Conservation (phyloP, 2,113 vertebrate species). For the Dryoscopus gambensis region DNA sequence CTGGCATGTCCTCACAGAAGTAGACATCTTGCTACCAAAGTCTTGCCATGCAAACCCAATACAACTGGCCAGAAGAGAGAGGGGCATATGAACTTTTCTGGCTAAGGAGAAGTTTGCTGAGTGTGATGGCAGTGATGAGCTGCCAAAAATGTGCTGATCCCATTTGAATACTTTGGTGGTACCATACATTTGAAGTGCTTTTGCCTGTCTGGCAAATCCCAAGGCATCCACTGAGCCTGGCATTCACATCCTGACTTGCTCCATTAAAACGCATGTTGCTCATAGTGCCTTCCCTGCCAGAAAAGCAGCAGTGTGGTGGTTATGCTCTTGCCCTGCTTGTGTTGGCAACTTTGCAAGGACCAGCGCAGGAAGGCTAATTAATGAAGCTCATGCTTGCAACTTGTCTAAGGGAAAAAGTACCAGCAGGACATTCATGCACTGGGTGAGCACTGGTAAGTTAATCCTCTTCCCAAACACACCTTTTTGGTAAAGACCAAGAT, state of each 20-base stretch:
- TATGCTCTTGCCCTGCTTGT: not conserved
- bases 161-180: not conserved
- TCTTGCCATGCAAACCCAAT: not conserved
- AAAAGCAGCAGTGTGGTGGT: not conserved
- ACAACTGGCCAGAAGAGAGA: not conserved
- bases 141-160: not conserved
- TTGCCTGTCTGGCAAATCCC: not conserved
- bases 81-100: not conserved
- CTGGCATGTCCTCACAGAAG: not conserved
- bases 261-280: not conserved
- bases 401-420: not conserved
- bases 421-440: not conserved
- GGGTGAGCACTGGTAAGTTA: not conserved
- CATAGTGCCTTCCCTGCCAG: not conserved
- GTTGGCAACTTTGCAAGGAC: rapidly evolving
- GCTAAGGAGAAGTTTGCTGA: not conserved
- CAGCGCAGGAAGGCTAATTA: not conserved
- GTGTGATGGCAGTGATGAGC: not conserved
- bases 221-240: not conserved
- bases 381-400: not conserved
- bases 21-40: not conserved
- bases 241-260: not conserved
- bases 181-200: not conserved
- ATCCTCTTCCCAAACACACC: not conserved
- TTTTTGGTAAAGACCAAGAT: not conserved